Evolutionary conservation across 1,140 invertebrate genomes (phyloP).

Genomic region (Heliconius nattereri): DNA sequence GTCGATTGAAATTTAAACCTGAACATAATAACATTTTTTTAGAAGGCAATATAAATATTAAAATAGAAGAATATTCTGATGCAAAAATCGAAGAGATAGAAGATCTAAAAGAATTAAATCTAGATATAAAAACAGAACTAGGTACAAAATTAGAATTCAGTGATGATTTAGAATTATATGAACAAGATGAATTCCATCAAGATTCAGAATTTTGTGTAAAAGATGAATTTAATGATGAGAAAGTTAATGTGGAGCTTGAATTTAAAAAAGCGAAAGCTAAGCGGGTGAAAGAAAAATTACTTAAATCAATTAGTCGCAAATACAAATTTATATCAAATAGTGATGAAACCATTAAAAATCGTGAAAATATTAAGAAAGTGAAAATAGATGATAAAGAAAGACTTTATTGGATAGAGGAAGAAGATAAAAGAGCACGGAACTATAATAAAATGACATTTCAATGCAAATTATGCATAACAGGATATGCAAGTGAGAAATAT

Average conservation of each 20-base stretch:
- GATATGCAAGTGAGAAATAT: conserved; percentile 17
- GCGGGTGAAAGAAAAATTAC: background rate
- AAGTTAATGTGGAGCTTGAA: background rate
- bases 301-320: background rate
- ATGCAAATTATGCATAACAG: conserved; percentile 38
- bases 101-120: background rate
- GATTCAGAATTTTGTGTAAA: background rate
- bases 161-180: background rate
- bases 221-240: conserved; percentile 6
- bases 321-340: conserved; percentile 1
- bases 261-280: background rate
- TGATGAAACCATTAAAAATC: background rate
- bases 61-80: background rate
- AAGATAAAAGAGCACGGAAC: conserved; percentile 18
- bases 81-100: background rate
- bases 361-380: background rate
- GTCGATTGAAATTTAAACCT: background rate
- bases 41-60: background rate
- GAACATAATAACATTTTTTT: background rate
- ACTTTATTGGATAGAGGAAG: conserved; percentile 22
- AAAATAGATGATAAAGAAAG: conserved; percentile 30
- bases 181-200: background rate
- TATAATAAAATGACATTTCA: conserved; percentile 26
- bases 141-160: conserved; percentile 26
- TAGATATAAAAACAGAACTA: conserved; percentile 23